These are phyloP conservation scores for Craseonycteris thonglongyai DNA, from an alignment of 2,113 vertebrate genomes.

Conservation along the genomic window DNA sequence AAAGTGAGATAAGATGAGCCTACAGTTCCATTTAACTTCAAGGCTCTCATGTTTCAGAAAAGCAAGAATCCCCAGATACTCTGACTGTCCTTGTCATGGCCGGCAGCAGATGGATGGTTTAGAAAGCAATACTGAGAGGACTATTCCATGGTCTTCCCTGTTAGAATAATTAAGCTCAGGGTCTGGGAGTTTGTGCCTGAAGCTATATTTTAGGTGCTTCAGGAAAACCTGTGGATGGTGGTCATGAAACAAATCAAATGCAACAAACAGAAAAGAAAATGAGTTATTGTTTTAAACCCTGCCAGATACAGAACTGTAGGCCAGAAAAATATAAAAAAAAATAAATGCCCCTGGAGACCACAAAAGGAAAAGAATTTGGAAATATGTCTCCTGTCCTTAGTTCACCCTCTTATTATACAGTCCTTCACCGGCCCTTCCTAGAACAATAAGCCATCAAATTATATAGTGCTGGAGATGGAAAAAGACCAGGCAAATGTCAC, in stretches of 20 bases:
- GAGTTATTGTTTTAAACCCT: slow-evolving; percentile 44
- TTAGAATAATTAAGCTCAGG: not conserved
- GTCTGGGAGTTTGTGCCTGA: not conserved
- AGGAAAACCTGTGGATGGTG: not conserved
- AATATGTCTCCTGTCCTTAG: slow-evolving; percentile 32
- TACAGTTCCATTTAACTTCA: not conserved
- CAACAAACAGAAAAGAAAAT: slow-evolving; percentile 31
- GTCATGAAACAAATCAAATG: slow-evolving; percentile 38
- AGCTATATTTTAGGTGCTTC: slow-evolving; percentile 1
- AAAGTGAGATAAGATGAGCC: not conserved
- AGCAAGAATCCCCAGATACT: not conserved
- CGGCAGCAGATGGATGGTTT: not conserved
- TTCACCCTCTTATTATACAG: slow-evolving; percentile 23
- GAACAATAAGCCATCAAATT: slow-evolving; percentile 22
- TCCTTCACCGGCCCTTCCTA: not conserved
- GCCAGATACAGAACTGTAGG: slow-evolving; percentile 15
- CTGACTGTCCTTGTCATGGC: not conserved
- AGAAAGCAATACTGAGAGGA: not conserved
- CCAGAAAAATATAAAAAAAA: not conserved
- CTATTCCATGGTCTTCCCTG: not conserved
- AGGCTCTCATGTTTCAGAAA: not conserved
- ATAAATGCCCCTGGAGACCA: slow-evolving; percentile 3
- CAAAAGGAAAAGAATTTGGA: slow-evolving; percentile 67
- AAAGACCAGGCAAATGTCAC: not conserved
- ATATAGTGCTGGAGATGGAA: not conserved